A percentile compares a stretch with the other conserved stretches of the same genome.
phyloP scores from a whole-genome alignment of 2,113 vertebrate genomes.

The Lepus europaeus region DNA sequence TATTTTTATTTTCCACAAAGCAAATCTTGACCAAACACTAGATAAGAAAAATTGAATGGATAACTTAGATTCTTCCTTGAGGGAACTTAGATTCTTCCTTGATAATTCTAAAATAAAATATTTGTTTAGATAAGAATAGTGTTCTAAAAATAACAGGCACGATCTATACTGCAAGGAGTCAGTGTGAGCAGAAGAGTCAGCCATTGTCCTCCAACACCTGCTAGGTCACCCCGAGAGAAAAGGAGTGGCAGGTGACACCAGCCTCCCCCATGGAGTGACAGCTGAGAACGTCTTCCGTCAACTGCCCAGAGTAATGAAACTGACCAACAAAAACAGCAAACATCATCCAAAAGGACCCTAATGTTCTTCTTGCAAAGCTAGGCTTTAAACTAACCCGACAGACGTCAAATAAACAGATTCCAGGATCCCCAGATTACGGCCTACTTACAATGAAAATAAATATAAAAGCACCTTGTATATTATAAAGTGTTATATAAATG shows the following conservation, averaged over 20 bases:
- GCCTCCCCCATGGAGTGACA: constrained; percentile 52
- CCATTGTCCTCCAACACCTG: constrained; percentile 25
- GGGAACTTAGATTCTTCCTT: background rate
- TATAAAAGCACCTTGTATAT: background rate
- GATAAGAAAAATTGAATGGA: background rate
- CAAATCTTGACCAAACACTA: background rate
- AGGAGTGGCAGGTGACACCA: constrained; percentile 7
- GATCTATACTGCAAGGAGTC: background rate
- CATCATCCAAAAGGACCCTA: background rate
- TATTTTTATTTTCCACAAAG: constrained; percentile 34
- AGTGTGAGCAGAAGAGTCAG: background rate
- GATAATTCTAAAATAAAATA: background rate
- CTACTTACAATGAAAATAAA: constrained; percentile 17
- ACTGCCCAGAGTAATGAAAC: background rate
- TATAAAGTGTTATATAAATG: background rate
- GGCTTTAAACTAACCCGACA: constrained; percentile 13
- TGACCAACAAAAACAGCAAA: background rate
- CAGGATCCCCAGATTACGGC: constrained; percentile 25
- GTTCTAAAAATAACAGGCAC: background rate
- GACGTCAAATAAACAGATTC: constrained; percentile 7
- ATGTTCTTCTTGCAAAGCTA: constrained; percentile 41
- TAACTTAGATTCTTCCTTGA: background rate
- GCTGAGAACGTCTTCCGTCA: constrained; percentile 46
- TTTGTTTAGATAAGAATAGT: background rate
- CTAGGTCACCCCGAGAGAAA: constrained; percentile 2